Conservation (phyloP, 2,888 invertebrate genomes). For the Osmoderma eremita region DNA sequence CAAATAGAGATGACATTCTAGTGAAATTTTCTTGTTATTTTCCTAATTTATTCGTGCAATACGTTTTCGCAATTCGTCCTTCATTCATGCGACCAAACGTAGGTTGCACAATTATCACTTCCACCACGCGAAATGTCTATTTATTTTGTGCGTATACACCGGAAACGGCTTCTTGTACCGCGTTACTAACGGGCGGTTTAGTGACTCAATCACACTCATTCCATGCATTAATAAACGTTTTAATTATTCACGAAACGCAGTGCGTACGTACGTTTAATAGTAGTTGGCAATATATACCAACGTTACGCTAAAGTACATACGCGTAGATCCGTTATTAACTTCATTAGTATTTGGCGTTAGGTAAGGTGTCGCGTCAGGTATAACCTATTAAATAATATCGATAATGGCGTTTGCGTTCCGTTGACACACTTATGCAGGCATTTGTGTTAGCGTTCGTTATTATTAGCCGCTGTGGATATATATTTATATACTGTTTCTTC, state of each 20-base stretch:
- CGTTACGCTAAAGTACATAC: background rate
- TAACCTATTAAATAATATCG: constrained; percentile 26
- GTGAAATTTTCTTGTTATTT: too few relatives aligned
- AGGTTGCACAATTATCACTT: constrained; percentile 2
- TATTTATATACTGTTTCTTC: background rate
- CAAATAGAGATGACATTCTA: too few relatives aligned
- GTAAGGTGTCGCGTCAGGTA: constrained; percentile 14
- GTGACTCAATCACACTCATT: constrained; percentile 11
- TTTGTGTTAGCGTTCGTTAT: constrained; percentile 2
- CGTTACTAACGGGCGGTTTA: constrained; percentile 16
- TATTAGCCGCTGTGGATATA: background rate
- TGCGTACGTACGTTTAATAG: background rate
- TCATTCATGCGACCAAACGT: background rate
- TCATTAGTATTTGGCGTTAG: constrained; percentile 22
- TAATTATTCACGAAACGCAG: constrained; percentile 27
- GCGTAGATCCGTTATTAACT: constrained; percentile 17
- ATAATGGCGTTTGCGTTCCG: constrained; percentile 14
- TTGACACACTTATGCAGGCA: constrained; percentile 20
- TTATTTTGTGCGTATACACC: constrained; percentile 1
- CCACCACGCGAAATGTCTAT: constrained; percentile 10
- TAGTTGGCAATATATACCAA: background rate
- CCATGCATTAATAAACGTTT: constrained; percentile 11
- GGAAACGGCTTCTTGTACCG: constrained; percentile 6
- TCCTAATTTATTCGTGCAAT: too few relatives aligned
- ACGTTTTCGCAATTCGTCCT: too few relatives aligned